Conservation (phyloP, 2,113 vertebrate species). For the Ochotona princeps region DNA sequence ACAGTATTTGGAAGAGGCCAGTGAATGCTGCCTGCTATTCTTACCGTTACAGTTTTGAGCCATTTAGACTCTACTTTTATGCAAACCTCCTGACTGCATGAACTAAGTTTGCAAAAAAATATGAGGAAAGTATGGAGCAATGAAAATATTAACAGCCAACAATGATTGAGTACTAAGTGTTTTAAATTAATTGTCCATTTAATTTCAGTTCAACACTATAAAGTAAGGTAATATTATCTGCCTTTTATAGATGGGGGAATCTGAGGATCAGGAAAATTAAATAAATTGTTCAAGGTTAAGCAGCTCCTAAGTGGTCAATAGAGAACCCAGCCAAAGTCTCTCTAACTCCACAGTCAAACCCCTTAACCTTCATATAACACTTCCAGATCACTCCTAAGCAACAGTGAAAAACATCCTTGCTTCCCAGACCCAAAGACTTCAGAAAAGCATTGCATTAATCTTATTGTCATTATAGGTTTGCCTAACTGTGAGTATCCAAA, state of each 20-base stretch:
- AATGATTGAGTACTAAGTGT: slow-evolving; percentile 50
- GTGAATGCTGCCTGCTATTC: neutral
- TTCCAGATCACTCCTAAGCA: slow-evolving; percentile 6
- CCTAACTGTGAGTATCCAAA: neutral
- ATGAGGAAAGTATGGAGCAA: slow-evolving; percentile 21
- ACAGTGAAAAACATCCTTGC: neutral
- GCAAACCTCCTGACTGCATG: neutral
- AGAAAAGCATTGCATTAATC: neutral
- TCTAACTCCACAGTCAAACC: neutral
- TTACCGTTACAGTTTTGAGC: neutral
- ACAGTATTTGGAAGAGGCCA: slow-evolving; percentile 21
- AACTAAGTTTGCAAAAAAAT: slow-evolving; percentile 51
- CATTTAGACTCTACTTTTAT: neutral
- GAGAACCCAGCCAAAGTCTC: slow-evolving; percentile 33
- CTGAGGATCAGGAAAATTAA: slow-evolving; percentile 60
- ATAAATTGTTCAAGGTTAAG: slow-evolving; percentile 72
- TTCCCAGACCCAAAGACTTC: neutral
- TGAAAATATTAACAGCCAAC: slow-evolving; percentile 62
- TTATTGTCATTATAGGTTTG: neutral
- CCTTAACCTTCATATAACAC: slow-evolving; percentile 1
- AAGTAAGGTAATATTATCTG: slow-evolving; percentile 63
- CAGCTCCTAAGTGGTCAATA: slow-evolving; percentile 39
- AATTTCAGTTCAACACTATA: slow-evolving; percentile 68
- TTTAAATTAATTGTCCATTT: slow-evolving; percentile 75
- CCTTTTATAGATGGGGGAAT: slow-evolving; percentile 66